phyloP scores from a whole-genome alignment of 2,113 vertebrate species.

The Australoheros scitulus region DNA sequence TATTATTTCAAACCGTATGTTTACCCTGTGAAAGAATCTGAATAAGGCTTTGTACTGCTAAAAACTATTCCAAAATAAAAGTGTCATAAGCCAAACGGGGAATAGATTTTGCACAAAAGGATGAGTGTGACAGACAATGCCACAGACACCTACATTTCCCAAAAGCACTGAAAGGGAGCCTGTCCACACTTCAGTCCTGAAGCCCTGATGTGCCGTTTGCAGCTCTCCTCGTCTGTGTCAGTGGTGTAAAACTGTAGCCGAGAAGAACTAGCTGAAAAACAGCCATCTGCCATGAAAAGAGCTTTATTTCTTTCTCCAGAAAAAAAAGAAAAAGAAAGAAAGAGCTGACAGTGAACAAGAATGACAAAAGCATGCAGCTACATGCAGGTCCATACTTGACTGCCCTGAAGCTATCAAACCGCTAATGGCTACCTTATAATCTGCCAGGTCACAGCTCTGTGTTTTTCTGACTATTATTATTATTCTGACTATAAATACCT shows the following conservation, averaged over 20 bases:
- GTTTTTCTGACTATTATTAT: conserved; percentile 27
- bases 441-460: conserved; percentile 40
- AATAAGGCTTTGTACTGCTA: not conserved
- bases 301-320: conserved; percentile 16
- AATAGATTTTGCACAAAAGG: not conserved
- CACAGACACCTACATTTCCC: not conserved
- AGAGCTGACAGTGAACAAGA: conserved; percentile 32
- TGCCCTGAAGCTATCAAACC: conserved; percentile 22
- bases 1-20: not conserved
- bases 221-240: conserved; percentile 19
- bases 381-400: not conserved
- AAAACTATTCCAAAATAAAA: not conserved
- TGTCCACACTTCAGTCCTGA: conserved; percentile 19
- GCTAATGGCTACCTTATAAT: conserved; percentile 32
- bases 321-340: conserved; percentile 31
- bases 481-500: conserved; percentile 12
- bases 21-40: not conserved
- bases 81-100: not conserved
- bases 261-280: conserved; percentile 6
- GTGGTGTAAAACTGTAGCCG: not conserved
- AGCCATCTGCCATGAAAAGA: conserved; percentile 15
- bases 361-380: conserved; percentile 42
- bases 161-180: conserved; percentile 12
- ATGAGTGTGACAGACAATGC: conserved; percentile 2
- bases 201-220: conserved; percentile 8